Evolutionary conservation across 2,113 vertebrate genomes (phyloP).

Genomic region (Piprites chloris): DNA sequence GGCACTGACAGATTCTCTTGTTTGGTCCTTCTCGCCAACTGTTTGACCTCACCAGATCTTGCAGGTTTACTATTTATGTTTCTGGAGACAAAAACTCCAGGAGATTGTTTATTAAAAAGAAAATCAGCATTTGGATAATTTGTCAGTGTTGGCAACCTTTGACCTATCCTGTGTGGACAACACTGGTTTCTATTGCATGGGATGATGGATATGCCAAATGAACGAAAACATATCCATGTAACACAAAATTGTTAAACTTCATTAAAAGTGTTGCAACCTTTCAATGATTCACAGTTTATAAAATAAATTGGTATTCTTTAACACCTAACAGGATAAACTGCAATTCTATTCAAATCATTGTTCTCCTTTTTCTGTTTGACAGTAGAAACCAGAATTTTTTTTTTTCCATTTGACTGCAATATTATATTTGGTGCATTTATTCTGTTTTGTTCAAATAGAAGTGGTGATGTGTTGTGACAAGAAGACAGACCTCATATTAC

Average conservation of each 20-base stretch:
- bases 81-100: neutral
- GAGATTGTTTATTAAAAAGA: neutral
- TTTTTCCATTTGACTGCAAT: conserved; percentile 72
- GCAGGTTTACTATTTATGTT: neutral
- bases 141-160: conserved; percentile 20
- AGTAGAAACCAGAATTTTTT: conserved; percentile 57
- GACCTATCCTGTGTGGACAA: conserved; percentile 15
- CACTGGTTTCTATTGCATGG: neutral
- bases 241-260: conserved; percentile 51
- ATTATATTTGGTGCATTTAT: conserved; percentile 72
- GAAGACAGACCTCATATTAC: conserved; percentile 70
- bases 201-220: conserved; percentile 46
- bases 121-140: neutral
- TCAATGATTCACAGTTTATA: conserved; percentile 64
- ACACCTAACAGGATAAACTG: conserved; percentile 69
- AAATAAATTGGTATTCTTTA: conserved; percentile 72
- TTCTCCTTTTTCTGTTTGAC: conserved; percentile 67
- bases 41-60: conserved; percentile 3
- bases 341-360: conserved; percentile 66
- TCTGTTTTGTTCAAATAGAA: conserved; percentile 69
- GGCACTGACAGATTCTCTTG: neutral
- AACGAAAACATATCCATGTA: conserved; percentile 30
- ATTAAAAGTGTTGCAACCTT: conserved; percentile 67
- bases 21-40: neutral
- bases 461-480: conserved; percentile 74